Conservation (phyloP, 1,140 invertebrate genomes). For the Homalodisca vitripennis region DNA sequence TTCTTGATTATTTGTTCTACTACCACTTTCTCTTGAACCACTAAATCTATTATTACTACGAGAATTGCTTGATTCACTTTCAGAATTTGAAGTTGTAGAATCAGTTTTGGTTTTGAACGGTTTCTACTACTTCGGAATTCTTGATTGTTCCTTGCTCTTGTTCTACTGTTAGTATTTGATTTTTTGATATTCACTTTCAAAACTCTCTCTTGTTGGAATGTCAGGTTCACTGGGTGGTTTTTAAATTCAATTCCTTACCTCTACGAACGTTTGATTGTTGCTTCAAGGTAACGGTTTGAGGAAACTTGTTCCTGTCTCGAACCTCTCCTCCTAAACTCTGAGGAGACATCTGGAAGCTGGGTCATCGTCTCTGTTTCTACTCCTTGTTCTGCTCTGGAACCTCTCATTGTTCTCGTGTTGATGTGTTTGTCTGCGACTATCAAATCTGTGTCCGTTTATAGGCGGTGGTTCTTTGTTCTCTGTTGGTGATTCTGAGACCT, state of each 20-base stretch:
- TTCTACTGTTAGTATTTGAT: not conserved
- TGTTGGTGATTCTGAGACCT: not conserved
- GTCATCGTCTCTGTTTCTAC: not conserved
- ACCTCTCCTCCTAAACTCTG: no score
- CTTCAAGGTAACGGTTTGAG: not conserved
- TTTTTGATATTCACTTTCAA: not conserved
- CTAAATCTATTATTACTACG: not conserved
- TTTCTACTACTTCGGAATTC: not conserved
- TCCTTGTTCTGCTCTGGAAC: not conserved
- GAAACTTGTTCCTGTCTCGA: not conserved
- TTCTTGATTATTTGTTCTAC: not conserved
- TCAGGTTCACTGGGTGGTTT: not conserved
- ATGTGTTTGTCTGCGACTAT: not conserved
- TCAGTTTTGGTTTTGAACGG: not conserved
- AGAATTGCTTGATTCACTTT: not conserved
- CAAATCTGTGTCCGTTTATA: constrained; percentile 1
- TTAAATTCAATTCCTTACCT: not conserved
- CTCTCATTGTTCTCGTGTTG: not conserved
- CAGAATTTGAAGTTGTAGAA: not conserved
- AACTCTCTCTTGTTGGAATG: not conserved
- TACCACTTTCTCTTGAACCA: not conserved
- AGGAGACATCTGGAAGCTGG: no score
- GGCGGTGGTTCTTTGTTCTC: constrained; percentile 4
- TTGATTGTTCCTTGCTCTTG: not conserved
- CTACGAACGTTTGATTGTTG: not conserved